Base-by-base conservation (phyloP, 2,888 invertebrate genomes). In the Apotomis capreana region DNA sequence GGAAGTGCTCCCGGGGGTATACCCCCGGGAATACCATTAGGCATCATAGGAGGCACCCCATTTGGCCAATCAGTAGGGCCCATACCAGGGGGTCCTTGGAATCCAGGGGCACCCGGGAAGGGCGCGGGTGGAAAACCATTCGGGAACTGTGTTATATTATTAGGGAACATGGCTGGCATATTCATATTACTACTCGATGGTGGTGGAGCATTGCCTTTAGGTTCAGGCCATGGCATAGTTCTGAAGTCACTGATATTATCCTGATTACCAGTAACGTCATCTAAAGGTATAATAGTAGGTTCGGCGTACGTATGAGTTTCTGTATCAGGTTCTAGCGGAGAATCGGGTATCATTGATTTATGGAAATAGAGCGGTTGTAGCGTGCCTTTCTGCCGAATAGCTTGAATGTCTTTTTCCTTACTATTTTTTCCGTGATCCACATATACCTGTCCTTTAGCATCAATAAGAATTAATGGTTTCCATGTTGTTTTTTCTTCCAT, bases 321-420 rank as follows among this genome's bases (percentile, higher is more conserved):
- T 69, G 95, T 93, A 79, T 98, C 98, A 1, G 98, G 97, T 90
- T 99, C 99, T 36, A 95, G 94, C 0, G 98, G 94, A 40, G 96
- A 95, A 83, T 98, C 98, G 0, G 98, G 98, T 76, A 98, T 96
- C 95, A 96, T 95, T 75, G 95, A 94, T 80, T 96, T 95, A 79
- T 96, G 95, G 86, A 97, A 97, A 88, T 97, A 97, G 26, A 97
- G 89, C 0, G 97, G 96, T 82, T 96, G 96, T 36, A 98, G 91
- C 3, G 97, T 97, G 54, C 95, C 96, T 83, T 96, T 96, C 87
- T 99, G 98, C 26, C 98, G 94, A 67, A 97, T 96, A 76, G 96
- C 96, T 87, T 99, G 98, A 67, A 97, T 96, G 70, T 96, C 96
- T 84, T 96, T 97, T 91, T 99, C 98, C 82, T 95, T 95, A 84